phyloP scores from a whole-genome alignment of 2,888 invertebrate genomes.

The Aplocera efformata region DNA sequence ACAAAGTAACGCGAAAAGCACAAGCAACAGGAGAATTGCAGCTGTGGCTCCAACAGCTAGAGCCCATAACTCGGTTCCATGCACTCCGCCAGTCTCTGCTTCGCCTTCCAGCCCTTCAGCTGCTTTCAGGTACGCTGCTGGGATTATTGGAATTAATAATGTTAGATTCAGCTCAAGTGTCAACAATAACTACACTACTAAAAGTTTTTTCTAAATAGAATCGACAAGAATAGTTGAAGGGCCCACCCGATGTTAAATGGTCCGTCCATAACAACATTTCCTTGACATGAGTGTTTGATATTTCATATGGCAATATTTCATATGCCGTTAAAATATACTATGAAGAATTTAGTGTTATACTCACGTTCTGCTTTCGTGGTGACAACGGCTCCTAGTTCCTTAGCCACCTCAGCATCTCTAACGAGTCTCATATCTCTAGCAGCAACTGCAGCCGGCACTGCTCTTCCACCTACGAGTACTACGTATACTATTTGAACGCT shows the following conservation, averaged over 20 bases:
- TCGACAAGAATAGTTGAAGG: too few relatives aligned
- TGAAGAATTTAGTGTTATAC: slow-evolving; percentile 39
- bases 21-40: slow-evolving; percentile 79
- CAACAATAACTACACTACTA: too few relatives aligned
- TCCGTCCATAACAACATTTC: too few relatives aligned
- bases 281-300: too few relatives aligned
- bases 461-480: slow-evolving; percentile 88
- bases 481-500: slow-evolving; percentile 87
- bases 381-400: slow-evolving; percentile 87
- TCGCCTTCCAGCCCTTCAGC: slow-evolving; percentile 81
- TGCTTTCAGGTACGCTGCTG: slow-evolving; percentile 85
- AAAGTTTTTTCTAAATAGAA: too few relatives aligned
- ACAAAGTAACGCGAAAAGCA: slow-evolving; percentile 75
- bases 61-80: slow-evolving; percentile 79
- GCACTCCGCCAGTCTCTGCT: slow-evolving; percentile 54
- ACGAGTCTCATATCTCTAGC: slow-evolving; percentile 92
- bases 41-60: slow-evolving; percentile 82
- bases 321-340: too few relatives aligned
- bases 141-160: slow-evolving; percentile 24
- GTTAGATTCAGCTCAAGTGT: slow-evolving; percentile 7
- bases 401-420: slow-evolving; percentile 86
- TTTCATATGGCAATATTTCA: too few relatives aligned
- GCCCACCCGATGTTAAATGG: too few relatives aligned
- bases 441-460: slow-evolving; percentile 89
- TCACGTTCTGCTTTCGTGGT: slow-evolving; percentile 93